These are phyloP conservation scores for Calycopis cecrops DNA, from an alignment of 1,140 invertebrate species.

Conservation along the genomic window DNA sequence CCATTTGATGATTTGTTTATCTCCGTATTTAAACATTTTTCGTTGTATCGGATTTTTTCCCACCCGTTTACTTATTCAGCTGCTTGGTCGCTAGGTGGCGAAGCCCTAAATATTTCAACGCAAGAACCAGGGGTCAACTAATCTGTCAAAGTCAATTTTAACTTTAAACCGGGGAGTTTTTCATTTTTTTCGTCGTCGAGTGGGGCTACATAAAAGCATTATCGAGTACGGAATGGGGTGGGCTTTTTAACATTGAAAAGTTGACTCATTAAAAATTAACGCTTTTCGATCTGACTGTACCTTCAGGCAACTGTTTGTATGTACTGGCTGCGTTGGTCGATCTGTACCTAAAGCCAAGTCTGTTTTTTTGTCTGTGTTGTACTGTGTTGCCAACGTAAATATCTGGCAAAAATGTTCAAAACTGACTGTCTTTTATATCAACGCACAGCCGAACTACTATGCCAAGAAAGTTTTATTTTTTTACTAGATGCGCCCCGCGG, in stretches of 20 bases:
- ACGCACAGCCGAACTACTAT: no score
- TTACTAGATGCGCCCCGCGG: no score
- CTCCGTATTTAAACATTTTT: neutral
- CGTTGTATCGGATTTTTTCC: neutral
- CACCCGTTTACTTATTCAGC: slow-evolving; percentile 8
- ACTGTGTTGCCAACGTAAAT: no score
- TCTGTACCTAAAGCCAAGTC: no score
- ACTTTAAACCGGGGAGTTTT: slow-evolving; percentile 25
- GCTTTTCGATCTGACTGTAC: neutral
- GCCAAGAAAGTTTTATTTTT: no score
- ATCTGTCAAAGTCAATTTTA: slow-evolving; percentile 57
- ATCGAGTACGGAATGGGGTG: slow-evolving; percentile 47
- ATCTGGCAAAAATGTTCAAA: no score
- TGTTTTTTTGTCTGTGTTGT: no score
- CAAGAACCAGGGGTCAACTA: slow-evolving; percentile 45
- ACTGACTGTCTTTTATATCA: no score
- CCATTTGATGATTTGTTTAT: no score
- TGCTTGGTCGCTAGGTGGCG: slow-evolving; percentile 5
- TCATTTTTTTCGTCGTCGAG: slow-evolving; percentile 14
- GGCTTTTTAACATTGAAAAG: slow-evolving; percentile 33
- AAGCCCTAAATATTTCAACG: slow-evolving; percentile 40
- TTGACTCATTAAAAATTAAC: slow-evolving; percentile 23
- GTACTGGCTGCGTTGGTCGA: no score
- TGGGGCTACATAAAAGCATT: slow-evolving; percentile 51
- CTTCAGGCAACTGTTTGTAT: slow-evolving; percentile 27